Evolutionary conservation across 2,113 vertebrate genomes (phyloP).

Genomic region (Aspiorhynchus laticeps): DNA sequence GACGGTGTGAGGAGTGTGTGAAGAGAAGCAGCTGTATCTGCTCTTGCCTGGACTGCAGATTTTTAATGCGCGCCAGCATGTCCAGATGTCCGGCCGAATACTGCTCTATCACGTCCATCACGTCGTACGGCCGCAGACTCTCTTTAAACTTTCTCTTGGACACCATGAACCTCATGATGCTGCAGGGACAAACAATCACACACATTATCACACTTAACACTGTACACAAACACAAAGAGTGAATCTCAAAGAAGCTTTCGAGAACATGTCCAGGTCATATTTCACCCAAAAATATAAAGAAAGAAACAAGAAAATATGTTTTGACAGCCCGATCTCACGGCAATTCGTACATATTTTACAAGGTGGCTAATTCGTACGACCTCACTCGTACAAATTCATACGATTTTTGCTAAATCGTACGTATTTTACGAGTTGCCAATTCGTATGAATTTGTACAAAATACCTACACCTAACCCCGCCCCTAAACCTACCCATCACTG

Average conservation of each 20-base stretch:
- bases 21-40: conserved; percentile 1
- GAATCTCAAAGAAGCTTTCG: neutral
- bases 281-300: neutral
- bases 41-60: conserved; percentile 95
- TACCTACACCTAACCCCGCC: no score
- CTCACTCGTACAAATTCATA: no score
- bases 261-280: neutral
- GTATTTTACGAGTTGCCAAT: no score
- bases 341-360: no score
- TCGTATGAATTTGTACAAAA: no score
- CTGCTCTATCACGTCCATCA: conserved; percentile 99
- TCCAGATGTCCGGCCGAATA: conserved; percentile 97
- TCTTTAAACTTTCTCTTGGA: conserved; percentile 99
- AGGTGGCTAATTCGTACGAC: no score
- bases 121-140: conserved; percentile 94
- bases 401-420: no score
- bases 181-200: conserved; percentile 65
- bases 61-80: conserved; percentile 97
- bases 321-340: no score
- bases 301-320: neutral
- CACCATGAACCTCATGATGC: conserved; percentile 96
- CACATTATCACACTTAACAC: neutral
- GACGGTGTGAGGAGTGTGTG: neutral
- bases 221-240: neutral
- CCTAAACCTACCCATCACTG: no score